These are phyloP conservation scores for Morbakka virulenta DNA, from an alignment of 30 jellyfish, hydroid and myxozoan genomes.

Conservation along the genomic window DNA sequence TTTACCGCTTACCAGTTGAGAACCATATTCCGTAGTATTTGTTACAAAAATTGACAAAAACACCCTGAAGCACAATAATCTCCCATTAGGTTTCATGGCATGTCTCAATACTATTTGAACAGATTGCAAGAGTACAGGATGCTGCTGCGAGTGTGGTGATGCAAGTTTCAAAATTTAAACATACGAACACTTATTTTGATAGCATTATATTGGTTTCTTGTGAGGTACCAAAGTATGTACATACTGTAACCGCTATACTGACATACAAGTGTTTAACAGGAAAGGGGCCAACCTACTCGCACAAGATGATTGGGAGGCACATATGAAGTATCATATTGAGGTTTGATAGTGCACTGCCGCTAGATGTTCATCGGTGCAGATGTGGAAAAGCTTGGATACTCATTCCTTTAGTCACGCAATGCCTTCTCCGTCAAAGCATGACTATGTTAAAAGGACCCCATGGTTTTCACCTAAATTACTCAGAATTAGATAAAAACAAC, in stretches of 20 bases:
- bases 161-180: conserved; percentile 20
- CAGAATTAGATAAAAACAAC: no score
- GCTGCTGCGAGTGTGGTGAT: conserved; percentile 50
- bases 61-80: no score
- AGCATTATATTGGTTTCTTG: conserved; percentile 12
- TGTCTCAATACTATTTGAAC: conserved; percentile 28
- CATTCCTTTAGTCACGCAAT: conserved; percentile 4
- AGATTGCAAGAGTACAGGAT: conserved; percentile 34
- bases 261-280: conserved; percentile 19
- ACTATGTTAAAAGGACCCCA: no score
- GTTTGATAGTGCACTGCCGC: conserved; percentile 8
- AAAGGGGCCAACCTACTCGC: conserved; percentile 34
- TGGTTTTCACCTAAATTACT: no score
- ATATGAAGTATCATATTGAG: conserved; percentile 9
- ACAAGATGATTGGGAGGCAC: conserved; percentile 32
- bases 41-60: no score
- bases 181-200: conserved; percentile 23
- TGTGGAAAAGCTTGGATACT: conserved; percentile 34
- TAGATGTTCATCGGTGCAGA: conserved; percentile 11
- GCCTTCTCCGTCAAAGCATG: conserved; percentile 23
- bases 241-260: conserved; percentile 1
- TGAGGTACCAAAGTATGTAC: conserved; percentile 15
- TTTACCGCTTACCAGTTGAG: no score
- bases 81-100: conserved; percentile 46
- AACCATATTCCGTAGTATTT: no score